A percentile compares a stretch with the other conserved stretches of the same genome.
These are phyloP conservation scores for Sparus aurata DNA, from an alignment of 2,797 vertebrate species.

Conservation along the genomic window DNA sequence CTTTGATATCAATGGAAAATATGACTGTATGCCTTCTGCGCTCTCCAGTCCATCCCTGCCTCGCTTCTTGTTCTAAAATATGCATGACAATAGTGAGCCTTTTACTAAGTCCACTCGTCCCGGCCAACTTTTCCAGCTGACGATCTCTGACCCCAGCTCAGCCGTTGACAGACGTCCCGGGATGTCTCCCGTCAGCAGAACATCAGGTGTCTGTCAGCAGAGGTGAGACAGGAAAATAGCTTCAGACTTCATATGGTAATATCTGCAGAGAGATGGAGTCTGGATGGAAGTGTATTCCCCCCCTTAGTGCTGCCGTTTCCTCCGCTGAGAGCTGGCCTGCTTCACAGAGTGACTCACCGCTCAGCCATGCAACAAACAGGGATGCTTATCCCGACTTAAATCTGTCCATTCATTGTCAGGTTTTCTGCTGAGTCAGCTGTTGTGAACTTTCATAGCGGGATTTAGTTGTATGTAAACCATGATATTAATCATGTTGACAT, in stretches of 20 bases:
- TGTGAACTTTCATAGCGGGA: conserved; percentile 29
- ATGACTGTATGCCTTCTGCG: conserved; percentile 80
- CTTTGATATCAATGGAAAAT: conserved; percentile 89
- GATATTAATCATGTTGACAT: conserved; percentile 4
- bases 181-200: conserved; percentile 79
- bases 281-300: conserved; percentile 64
- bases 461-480: conserved; percentile 19
- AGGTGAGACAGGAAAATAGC: conserved; percentile 70
- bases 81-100: conserved; percentile 68
- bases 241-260: conserved; percentile 70
- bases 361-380: conserved; percentile 73
- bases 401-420: conserved; percentile 46
- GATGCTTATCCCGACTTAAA: conserved; percentile 64
- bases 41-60: conserved; percentile 68
- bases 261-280: conserved; percentile 73
- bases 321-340: conserved; percentile 66
- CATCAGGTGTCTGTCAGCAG: conserved; percentile 75
- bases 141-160: conserved; percentile 70
- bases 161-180: conserved; percentile 68
- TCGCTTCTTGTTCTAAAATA: conserved; percentile 68
- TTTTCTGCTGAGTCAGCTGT: conserved; percentile 76
- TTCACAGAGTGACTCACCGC: conserved; percentile 73
- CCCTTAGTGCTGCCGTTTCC: conserved; percentile 65
- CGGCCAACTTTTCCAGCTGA: conserved; percentile 69
- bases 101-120: conserved; percentile 53